These are phyloP conservation scores for Ceratina australensis DNA, from an alignment of 1,140 invertebrate species.

Conservation along the genomic window DNA sequence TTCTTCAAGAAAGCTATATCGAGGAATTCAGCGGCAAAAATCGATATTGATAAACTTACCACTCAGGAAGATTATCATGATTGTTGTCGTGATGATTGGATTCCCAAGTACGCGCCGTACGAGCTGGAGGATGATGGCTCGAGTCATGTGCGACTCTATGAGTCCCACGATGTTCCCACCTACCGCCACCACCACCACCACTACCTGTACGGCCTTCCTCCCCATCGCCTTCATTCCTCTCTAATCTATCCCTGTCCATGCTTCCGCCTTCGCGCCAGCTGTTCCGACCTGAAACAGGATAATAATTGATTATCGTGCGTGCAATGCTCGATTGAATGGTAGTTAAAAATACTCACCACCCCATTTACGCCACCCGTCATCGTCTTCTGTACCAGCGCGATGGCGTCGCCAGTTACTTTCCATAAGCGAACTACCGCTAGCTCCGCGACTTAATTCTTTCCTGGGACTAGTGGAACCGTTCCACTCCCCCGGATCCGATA, in stretches of 20 bases:
- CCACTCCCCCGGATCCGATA: constrained; percentile 82
- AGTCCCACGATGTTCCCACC: constrained; percentile 79
- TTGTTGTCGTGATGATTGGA: constrained; percentile 77
- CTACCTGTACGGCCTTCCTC: constrained; percentile 69
- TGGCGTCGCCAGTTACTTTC: constrained; percentile 84
- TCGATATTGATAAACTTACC: constrained; percentile 71
- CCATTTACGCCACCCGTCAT: constrained; percentile 84
- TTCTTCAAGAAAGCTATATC: too few species aligned
- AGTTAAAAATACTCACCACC: constrained; percentile 70
- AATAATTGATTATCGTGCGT: constrained; percentile 4
- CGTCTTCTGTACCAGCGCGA: constrained; percentile 81
- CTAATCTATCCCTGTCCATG: constrained; percentile 72
- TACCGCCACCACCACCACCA: constrained; percentile 75
- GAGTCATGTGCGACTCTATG: constrained; percentile 74
- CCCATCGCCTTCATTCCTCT: constrained; percentile 70
- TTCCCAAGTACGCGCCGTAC: constrained; percentile 74
- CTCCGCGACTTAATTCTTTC: constrained; percentile 81
- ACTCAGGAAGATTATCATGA: constrained; percentile 86
- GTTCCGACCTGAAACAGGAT: constrained; percentile 68
- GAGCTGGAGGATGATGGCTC: constrained; percentile 72
- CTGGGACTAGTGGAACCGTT: constrained; percentile 82
- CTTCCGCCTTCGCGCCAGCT: constrained; percentile 85
- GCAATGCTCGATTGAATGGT: background rate
- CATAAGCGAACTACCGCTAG: constrained; percentile 79
- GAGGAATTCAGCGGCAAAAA: too few species aligned